phyloP scores from a whole-genome alignment of 92 coral and sea anemone genomes.

The Micromussa lordhowensis region DNA sequence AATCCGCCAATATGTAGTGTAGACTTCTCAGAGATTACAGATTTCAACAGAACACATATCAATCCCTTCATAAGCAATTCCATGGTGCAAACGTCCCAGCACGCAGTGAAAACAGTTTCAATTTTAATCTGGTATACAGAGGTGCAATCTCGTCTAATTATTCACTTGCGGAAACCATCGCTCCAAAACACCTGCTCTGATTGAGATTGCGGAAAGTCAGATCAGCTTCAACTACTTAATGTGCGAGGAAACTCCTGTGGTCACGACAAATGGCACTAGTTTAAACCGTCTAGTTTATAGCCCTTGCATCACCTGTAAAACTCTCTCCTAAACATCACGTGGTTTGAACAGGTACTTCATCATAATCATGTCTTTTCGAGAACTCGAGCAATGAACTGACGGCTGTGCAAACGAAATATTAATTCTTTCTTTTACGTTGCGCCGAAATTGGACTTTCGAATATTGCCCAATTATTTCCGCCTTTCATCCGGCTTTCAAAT shows the following conservation, averaged over 20 bases:
- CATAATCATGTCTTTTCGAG: not conserved
- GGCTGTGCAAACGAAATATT: not conserved
- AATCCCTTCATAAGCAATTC: not conserved
- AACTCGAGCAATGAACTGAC: not conserved
- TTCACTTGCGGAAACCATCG: not conserved
- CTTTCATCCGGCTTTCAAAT: not conserved
- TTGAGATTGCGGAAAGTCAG: not conserved
- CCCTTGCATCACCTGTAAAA: not conserved
- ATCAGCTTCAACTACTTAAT: not conserved
- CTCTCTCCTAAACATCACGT: not conserved
- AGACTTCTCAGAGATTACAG: conserved; percentile 32
- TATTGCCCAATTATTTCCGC: no score
- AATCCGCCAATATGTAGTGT: conserved; percentile 67
- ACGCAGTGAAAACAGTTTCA: not conserved
- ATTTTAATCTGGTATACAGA: not conserved
- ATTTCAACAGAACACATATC: not conserved
- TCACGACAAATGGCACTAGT: not conserved
- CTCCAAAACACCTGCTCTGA: not conserved
- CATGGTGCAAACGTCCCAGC: not conserved
- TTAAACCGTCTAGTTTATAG: no score
- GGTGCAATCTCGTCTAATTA: not conserved
- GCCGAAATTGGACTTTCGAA: not conserved
- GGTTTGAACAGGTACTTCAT: not conserved
- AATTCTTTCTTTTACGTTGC: not conserved
- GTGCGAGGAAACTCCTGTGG: not conserved